phyloP scores from a whole-genome alignment of 2,888 invertebrate genomes.

The Lasioglossum villosulum region DNA sequence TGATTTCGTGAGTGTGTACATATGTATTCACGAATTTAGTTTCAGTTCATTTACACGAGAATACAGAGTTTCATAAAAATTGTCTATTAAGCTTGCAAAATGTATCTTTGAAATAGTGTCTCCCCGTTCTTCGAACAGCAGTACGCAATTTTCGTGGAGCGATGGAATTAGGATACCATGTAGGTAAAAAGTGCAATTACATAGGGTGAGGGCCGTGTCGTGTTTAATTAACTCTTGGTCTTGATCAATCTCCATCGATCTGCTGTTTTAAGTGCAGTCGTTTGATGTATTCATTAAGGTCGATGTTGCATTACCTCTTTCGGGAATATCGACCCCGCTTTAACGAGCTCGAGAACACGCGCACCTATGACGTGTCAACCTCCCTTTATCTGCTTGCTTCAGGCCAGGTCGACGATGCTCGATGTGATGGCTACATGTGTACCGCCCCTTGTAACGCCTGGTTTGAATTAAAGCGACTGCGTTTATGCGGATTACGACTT shows the following conservation, averaged over 20 bases:
- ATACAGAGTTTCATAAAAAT: not conserved
- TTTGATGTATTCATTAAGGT: conserved; percentile 51
- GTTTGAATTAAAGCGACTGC: conserved; percentile 64
- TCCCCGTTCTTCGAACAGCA: not conserved
- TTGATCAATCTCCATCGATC: conserved; percentile 36
- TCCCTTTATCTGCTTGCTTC: conserved; percentile 72
- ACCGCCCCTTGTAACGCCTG: conserved; percentile 62
- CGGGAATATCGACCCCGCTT: conserved; percentile 64
- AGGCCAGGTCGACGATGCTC: conserved; percentile 67
- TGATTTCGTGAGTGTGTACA: not conserved
- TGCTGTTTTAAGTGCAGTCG: conserved; percentile 31
- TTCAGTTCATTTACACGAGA: not conserved
- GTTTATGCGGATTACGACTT: conserved; percentile 53
- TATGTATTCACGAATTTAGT: not conserved
- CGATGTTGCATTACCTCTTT: conserved; percentile 45
- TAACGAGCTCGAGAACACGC: conserved; percentile 69
- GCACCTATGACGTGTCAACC: conserved; percentile 68
- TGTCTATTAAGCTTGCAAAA: not conserved
- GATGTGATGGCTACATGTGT: conserved; percentile 68
- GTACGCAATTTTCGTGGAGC: not conserved
- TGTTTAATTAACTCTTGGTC: conserved; percentile 42
- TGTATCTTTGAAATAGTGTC: not conserved
- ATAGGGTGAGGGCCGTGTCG: not conserved
- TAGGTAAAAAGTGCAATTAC: not conserved
- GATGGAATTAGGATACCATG: not conserved